Percentiles rank a stretch among this genome's conserved stretches.
Evolutionary conservation across 2,888 invertebrate genomes (phyloP).

Genomic region (Ethmia dodecea): DNA sequence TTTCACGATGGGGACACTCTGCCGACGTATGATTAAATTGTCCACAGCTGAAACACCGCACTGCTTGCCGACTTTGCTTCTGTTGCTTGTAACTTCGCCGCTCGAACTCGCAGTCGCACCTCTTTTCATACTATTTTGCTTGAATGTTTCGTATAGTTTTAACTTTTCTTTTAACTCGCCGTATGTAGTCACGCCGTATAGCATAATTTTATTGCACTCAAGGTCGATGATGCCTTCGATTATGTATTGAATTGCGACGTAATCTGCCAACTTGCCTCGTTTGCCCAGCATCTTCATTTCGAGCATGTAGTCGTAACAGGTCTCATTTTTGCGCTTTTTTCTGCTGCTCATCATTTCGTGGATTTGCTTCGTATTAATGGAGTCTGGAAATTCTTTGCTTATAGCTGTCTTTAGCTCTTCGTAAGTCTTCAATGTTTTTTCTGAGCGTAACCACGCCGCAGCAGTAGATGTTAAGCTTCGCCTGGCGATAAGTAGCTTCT

Average conservation of each 20-base stretch:
- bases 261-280: background rate
- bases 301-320: background rate
- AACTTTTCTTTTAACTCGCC: no score
- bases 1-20: no score
- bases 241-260: background rate
- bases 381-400: background rate
- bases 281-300: background rate
- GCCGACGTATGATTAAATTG: no score
- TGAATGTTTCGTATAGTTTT: no score
- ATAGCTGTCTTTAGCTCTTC: background rate
- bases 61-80: no score
- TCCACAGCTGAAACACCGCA: no score
- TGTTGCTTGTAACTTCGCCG: no score
- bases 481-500: no score
- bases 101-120: no score
- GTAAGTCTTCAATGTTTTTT: background rate
- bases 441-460: no score
- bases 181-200: constrained; percentile 1
- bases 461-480: no score
- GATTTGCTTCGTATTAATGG: background rate
- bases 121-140: no score
- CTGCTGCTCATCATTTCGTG: background rate
- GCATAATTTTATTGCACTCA: background rate
- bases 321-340: background rate
- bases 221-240: background rate